phyloP scores from a whole-genome alignment of 64 coral and sea anemone genomes.

The Stichodactyla helianthus region DNA sequence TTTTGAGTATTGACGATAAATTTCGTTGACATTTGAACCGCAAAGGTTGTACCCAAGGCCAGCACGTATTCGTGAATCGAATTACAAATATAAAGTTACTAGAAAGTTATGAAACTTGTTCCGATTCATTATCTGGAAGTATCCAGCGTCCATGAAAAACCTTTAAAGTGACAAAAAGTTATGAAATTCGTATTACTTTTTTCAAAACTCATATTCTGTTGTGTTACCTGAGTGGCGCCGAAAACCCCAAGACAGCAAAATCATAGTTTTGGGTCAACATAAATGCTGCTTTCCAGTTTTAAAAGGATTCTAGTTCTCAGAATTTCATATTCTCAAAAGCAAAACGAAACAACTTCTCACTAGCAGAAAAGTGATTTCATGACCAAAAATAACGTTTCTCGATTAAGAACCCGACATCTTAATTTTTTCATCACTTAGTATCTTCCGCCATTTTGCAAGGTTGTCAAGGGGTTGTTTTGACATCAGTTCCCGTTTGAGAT shows the following conservation, averaged over 20 bases:
- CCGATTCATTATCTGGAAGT: neutral
- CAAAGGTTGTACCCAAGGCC: neutral
- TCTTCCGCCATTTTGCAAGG: neutral
- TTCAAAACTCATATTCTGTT: too few species aligned
- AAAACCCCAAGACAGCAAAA: too few species aligned
- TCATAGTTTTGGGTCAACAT: too few species aligned
- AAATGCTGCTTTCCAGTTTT: too few species aligned
- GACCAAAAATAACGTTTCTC: neutral
- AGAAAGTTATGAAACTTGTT: neutral
- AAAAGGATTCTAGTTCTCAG: too few species aligned
- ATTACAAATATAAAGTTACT: neutral
- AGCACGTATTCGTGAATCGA: neutral
- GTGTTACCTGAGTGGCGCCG: too few species aligned
- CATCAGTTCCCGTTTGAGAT: neutral
- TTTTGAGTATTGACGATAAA: neutral
- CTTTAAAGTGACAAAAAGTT: too few species aligned
- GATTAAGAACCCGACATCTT: neutral
- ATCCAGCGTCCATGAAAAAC: too few species aligned
- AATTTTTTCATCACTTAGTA: neutral
- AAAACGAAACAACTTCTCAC: too few species aligned
- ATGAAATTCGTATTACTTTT: too few species aligned
- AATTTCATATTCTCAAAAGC: too few species aligned
- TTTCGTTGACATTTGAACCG: conserved; percentile 7
- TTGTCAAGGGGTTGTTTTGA: neutral
- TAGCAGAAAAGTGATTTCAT: neutral